A percentile compares a stretch with the other conserved stretches of the same genome.
These are phyloP conservation scores for Dryobates pubescens DNA, from an alignment of 2,797 vertebrate species.

Conservation along the genomic window DNA sequence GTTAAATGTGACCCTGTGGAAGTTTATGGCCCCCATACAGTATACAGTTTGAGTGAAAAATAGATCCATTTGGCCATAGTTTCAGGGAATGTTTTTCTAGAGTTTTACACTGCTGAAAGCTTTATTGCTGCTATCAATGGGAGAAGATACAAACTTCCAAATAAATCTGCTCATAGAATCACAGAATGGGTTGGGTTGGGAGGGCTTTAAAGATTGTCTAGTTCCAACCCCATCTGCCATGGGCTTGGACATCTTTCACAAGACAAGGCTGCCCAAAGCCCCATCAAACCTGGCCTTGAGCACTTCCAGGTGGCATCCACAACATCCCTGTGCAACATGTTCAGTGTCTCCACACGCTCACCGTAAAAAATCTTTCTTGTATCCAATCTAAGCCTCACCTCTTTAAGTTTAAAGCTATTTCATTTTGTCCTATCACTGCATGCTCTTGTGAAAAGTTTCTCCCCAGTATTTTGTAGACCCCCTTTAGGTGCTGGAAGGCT, in stretches of 20 bases:
- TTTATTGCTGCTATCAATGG: constrained; percentile 65
- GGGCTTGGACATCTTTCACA: neutral
- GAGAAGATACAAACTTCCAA: constrained; percentile 65
- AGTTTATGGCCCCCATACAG: constrained; percentile 53
- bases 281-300: neutral
- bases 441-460: too few relatives aligned
- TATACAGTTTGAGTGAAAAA: constrained; percentile 73
- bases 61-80: constrained; percentile 69
- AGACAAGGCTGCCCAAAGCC: neutral
- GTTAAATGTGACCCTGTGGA: constrained; percentile 69
- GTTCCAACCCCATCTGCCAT: too few relatives aligned
- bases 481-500: too few relatives aligned
- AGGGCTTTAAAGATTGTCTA: too few relatives aligned
- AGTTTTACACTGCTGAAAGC: constrained; percentile 73
- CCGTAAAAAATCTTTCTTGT: too few relatives aligned
- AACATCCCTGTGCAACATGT: too few relatives aligned
- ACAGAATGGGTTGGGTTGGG: neutral
- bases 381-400: too few relatives aligned
- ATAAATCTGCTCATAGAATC: constrained; percentile 57
- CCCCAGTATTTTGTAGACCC: too few relatives aligned
- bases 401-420: too few relatives aligned
- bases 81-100: constrained; percentile 73
- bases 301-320: neutral
- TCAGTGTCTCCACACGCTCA: too few relatives aligned
- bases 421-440: too few relatives aligned